phyloP scores from a whole-genome alignment of 2,888 invertebrate genomes.

The Eustalomyia histrio region DNA sequence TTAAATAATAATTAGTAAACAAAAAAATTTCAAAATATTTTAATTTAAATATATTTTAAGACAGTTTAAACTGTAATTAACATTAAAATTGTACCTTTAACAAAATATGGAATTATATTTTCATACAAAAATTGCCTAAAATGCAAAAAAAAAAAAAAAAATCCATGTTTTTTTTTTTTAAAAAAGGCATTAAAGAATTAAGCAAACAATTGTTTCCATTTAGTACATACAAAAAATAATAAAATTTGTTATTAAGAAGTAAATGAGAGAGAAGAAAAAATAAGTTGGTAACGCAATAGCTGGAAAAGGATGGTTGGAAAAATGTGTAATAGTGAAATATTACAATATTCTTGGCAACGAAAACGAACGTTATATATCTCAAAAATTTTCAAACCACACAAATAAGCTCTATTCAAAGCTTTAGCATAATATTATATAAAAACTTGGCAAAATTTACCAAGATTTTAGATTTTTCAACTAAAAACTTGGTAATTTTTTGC shows the following conservation, averaged over 20 bases:
- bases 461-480: no score
- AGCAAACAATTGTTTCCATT: background rate
- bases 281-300: background rate
- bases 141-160: background rate
- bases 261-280: background rate
- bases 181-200: background rate
- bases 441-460: no score
- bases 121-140: slow-evolving; percentile 6
- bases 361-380: no score
- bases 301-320: no score
- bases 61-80: slow-evolving; percentile 3
- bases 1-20: background rate
- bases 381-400: no score
- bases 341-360: no score
- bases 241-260: slow-evolving; percentile 1
- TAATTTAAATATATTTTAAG: slow-evolving; percentile 2
- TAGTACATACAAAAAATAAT: slow-evolving; percentile 6
- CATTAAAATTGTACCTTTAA: slow-evolving; percentile 21
- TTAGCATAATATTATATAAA: no score
- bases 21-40: slow-evolving; percentile 1
- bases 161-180: background rate
- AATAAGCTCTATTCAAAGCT: no score
- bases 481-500: no score
- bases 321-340: no score
- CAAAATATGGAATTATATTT: slow-evolving; percentile 10